Conservation (phyloP, 2,888 invertebrate genomes). For the Rhagophthalmus giganteus region DNA sequence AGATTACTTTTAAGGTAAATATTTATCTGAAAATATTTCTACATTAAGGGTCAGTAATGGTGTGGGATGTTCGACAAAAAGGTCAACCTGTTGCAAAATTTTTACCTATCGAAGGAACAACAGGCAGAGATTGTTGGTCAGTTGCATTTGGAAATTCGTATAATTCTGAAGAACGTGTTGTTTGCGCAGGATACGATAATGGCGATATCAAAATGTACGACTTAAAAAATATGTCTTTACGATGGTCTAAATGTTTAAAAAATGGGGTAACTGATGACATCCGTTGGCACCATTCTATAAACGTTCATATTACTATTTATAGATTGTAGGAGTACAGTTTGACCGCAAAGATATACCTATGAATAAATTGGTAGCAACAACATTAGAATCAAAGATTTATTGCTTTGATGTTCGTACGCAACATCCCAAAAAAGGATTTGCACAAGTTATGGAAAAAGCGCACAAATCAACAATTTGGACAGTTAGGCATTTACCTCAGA, state of each 20-base stretch:
- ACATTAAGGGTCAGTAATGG: slow-evolving; percentile 75
- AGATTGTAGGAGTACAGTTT: slow-evolving; percentile 84
- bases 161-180: slow-evolving; percentile 80
- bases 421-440: slow-evolving; percentile 84
- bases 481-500: slow-evolving; percentile 87
- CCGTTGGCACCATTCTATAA: no score
- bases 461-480: slow-evolving; percentile 84
- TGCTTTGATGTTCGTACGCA: slow-evolving; percentile 88
- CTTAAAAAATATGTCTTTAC: slow-evolving; percentile 75
- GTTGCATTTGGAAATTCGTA: slow-evolving; percentile 92
- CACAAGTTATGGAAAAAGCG: slow-evolving; percentile 61
- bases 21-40: not conserved
- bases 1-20: slow-evolving; percentile 5
- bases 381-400: slow-evolving; percentile 87
- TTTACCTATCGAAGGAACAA: slow-evolving; percentile 71
- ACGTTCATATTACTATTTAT: no score
- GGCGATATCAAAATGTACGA: slow-evolving; percentile 96
- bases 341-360: slow-evolving; percentile 91
- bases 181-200: slow-evolving; percentile 94
- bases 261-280: slow-evolving; percentile 74
- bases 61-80: slow-evolving; percentile 94
- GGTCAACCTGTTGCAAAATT: slow-evolving; percentile 87
- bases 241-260: slow-evolving; percentile 90
- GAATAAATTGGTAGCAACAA: slow-evolving; percentile 92
- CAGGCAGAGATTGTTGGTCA: slow-evolving; percentile 88